Conservation (phyloP, 2,113 vertebrate species). For the Isurus oxyrinchus region DNA sequence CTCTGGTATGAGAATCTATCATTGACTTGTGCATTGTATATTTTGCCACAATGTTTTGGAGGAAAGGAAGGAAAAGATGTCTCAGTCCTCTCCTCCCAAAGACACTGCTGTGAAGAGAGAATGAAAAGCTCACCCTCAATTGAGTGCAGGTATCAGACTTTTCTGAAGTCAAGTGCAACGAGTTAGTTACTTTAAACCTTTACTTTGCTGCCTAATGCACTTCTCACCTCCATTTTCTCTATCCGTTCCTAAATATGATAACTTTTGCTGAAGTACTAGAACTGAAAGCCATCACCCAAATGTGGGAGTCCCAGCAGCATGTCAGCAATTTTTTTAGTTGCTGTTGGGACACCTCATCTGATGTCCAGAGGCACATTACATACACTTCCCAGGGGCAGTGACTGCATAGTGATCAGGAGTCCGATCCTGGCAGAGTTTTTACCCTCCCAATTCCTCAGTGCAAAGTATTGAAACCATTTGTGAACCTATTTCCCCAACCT, state of each 20-base stretch:
- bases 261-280: neutral
- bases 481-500: neutral
- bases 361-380: neutral
- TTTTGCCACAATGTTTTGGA: neutral
- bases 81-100: neutral
- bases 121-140: neutral
- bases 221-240: neutral
- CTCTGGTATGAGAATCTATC: neutral
- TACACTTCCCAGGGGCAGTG: neutral
- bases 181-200: neutral
- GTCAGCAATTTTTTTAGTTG: neutral
- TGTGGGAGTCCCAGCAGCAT: neutral
- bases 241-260: neutral
- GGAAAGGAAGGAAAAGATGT: neutral
- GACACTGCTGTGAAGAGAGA: neutral
- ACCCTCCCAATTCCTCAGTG: too few relatives aligned
- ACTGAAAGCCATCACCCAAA: neutral
- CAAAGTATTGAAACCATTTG: neutral
- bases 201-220: neutral
- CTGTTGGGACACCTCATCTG: neutral
- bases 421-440: neutral
- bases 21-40: neutral
- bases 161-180: neutral
- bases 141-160: neutral
- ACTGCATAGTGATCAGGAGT: neutral